These are phyloP conservation scores for Drosophila formosana DNA, from an alignment of 2,888 invertebrate genomes.

Conservation along the genomic window DNA sequence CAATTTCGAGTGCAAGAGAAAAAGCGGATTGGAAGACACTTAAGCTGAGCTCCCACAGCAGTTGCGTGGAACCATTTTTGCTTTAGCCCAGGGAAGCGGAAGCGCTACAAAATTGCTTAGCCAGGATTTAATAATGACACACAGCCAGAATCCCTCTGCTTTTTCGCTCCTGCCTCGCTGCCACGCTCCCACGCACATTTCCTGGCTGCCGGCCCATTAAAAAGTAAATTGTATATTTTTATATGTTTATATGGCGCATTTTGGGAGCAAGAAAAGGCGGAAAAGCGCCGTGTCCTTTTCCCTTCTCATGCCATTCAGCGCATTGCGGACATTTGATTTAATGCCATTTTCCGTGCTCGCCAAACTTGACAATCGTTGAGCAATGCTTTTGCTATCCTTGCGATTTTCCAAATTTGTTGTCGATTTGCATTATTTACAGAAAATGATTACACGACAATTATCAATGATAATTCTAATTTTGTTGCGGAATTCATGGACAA, in stretches of 20 bases:
- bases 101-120: slow-evolving; percentile 59
- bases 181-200: background rate
- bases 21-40: slow-evolving; percentile 3
- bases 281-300: slow-evolving; percentile 1
- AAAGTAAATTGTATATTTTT: slow-evolving; percentile 35
- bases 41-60: slow-evolving; percentile 6
- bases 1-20: slow-evolving; percentile 47
- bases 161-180: background rate
- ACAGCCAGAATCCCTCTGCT: background rate
- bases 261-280: background rate
- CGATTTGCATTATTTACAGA: background rate
- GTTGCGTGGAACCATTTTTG: slow-evolving; percentile 52
- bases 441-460: background rate
- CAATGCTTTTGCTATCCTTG: background rate
- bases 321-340: slow-evolving; percentile 58
- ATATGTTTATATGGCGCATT: slow-evolving; percentile 22
- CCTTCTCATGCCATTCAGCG: slow-evolving; percentile 16
- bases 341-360: slow-evolving; percentile 24
- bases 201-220: slow-evolving; percentile 11
- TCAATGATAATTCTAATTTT: too few species aligned
- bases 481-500: too few species aligned
- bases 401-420: background rate
- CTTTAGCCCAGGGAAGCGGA: slow-evolving; percentile 32
- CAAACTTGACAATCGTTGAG: slow-evolving; percentile 14
- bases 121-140: slow-evolving; percentile 71